Base-by-base conservation (phyloP, 2,113 vertebrate species). In the Plotosus lineatus region DNA sequence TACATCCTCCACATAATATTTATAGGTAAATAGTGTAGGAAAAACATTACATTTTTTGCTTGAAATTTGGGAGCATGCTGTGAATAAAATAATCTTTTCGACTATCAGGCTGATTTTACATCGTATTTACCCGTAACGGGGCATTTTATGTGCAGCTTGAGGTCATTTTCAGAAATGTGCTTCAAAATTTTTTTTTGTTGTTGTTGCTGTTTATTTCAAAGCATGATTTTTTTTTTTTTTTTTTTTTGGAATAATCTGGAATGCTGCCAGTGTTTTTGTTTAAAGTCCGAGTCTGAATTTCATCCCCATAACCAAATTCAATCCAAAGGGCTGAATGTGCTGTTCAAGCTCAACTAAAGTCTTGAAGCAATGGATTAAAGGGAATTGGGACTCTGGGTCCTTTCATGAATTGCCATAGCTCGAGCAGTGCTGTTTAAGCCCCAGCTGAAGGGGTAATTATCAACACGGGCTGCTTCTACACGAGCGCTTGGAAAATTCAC, bases 1-100 rank as follows among this genome's bases (percentile, higher is more conserved):
- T 48, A 28, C 42, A 48, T 71, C 42, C 66, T 71, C 66, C 66
- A 48, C 66, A 71, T 26, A 44, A 44, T 68, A 68, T 68, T 68
- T 68, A 68, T 68, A 68, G 65, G 65, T 42, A 68, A 42, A 42
- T 28, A 46, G 14, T 71, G 42, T 44, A 71, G 26, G 66, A 48
- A 42, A 65, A 23, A 5, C 1, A 8, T 55, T 55, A 21, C 3
- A 8, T 53, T 53, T 48, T n/a, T 68, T n/a, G 1, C 23, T 23
- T 23, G 8, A 65, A 38, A 65, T 65, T 40, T 42, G 65, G 38
- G 26, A 21, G 42, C 36, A 28, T 17, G 3, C 23, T 28, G n/a
- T 14, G 6, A 10, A 12, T 14, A 15, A 44, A 44, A 3, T 44
- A 44, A 19, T 14, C 10, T 66, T 66, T 26, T 33, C 12, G 66